Base-by-base conservation (phyloP, 2,113 vertebrate species). In the Pedionomus torquatus region DNA sequence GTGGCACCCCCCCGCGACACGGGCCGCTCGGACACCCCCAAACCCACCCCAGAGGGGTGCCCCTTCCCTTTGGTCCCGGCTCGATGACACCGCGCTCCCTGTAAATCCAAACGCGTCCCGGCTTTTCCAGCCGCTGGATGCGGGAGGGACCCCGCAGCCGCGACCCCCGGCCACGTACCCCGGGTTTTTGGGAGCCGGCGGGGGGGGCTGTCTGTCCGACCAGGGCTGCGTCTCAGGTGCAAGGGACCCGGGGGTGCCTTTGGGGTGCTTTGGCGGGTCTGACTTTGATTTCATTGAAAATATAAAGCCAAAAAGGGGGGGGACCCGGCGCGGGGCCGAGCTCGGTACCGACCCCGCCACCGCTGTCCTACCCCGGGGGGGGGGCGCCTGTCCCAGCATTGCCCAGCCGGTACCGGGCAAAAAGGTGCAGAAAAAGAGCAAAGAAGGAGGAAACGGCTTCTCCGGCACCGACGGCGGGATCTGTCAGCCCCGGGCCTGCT, bases 61-160 rank as follows among this genome's bases (percentile, higher is more conserved):
- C 41, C 64, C 63, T 44, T 68, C 95, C 83, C 17, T 35, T 91
- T 68, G 68, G 43, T 94, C 46, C 86, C 24, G 11, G 79, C 65
- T 95, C 92, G 86, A 7, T 92, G 89, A 92, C 75, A 95, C 68
- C 63, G 71, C 13, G 83, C 89, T 81, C 61, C n/a, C 92, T 81
- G 57, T 92, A 96, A 97, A 95, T 93, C 35, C 79, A 96, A 97
- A 41, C 5, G 24, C 30, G 7, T 33, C 90, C 63, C 30, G 10
- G 6, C 55, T 90, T 86, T 63, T 55, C 17, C 60, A 61, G n/a
- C n/a, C 21, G 21, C 9, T 13, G 14, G n/a, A 10, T 25, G 57
- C 57, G 57, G 57, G n/a, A 14, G 24, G 46, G 28, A 44, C 11
- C 31, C 77, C 5, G 11, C 65, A 43, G 39, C 39, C 70, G 30